Evolutionary conservation across 2,113 vertebrate species (phyloP).

Genomic region (Romanogobio albipinnatus): DNA sequence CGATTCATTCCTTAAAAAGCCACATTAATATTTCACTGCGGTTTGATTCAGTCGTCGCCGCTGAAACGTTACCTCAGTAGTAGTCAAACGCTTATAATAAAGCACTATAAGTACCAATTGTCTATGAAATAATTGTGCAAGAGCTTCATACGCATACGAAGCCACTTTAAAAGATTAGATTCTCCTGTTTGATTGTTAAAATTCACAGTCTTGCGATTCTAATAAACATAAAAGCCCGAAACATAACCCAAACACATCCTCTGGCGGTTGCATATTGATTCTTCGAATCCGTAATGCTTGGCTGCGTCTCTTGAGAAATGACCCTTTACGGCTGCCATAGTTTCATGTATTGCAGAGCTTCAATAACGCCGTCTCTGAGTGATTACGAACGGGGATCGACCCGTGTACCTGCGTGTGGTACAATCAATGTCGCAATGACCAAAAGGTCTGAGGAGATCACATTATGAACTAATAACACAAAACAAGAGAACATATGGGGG

Average conservation of each 20-base stretch:
- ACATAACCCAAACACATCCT: neutral
- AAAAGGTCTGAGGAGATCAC: slow-evolving; percentile 8
- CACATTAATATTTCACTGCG: slow-evolving; percentile 46
- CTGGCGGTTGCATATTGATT: slow-evolving; percentile 4
- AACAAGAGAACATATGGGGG: neutral
- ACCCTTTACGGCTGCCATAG: slow-evolving; percentile 25
- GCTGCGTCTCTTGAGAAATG: slow-evolving; percentile 26
- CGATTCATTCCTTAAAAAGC: slow-evolving; percentile 23
- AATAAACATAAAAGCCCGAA: slow-evolving; percentile 6
- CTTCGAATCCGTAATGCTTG: neutral
- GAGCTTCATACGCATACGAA: slow-evolving; percentile 1
- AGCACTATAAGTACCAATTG: neutral
- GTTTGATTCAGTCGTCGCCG: slow-evolving; percentile 12
- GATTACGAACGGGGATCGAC: slow-evolving; percentile 26
- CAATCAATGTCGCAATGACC: slow-evolving; percentile 26
- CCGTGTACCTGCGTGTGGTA: slow-evolving; percentile 29
- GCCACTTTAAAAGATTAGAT: slow-evolving; percentile 27
- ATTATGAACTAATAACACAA: slow-evolving; percentile 36
- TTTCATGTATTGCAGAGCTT: slow-evolving; percentile 27
- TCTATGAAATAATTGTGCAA: slow-evolving; percentile 41
- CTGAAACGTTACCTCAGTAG: slow-evolving; percentile 36
- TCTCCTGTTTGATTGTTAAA: slow-evolving; percentile 29
- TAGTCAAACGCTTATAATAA: slow-evolving; percentile 15
- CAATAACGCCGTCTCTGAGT: neutral
- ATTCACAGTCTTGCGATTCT: slow-evolving; percentile 38